Evolutionary conservation across 2,888 invertebrate genomes (phyloP).

Genomic region (Xestia rhomboidea): DNA sequence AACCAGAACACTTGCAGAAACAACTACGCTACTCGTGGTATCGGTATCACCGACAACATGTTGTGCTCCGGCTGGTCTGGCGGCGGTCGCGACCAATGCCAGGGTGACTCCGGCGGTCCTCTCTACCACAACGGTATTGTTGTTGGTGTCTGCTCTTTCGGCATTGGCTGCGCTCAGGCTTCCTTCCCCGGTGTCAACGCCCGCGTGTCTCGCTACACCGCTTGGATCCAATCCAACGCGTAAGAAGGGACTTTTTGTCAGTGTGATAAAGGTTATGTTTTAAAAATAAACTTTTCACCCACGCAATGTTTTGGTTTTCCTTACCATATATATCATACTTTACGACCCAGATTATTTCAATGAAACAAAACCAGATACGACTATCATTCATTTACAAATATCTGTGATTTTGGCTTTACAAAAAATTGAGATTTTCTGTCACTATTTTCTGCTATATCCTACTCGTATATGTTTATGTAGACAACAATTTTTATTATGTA

Average conservation of each 20-base stretch:
- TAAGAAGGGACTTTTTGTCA: conserved; percentile 43
- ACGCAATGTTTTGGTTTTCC: background rate
- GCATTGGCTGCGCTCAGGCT: conserved; percentile 70
- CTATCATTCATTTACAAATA: too few species aligned
- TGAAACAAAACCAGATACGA: background rate
- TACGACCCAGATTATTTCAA: background rate
- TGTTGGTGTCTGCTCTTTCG: conserved; percentile 79
- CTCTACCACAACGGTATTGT: conserved; percentile 75
- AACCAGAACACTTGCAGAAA: conserved; percentile 70
- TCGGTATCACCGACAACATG: conserved; percentile 75
- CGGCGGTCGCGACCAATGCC: conserved; percentile 77
- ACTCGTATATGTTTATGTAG: too few species aligned
- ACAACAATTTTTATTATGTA: too few species aligned
- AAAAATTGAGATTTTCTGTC: too few species aligned
- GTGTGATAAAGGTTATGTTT: background rate
- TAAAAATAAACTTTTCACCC: conserved; percentile 21
- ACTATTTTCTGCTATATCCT: background rate
- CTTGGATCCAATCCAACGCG: conserved; percentile 75
- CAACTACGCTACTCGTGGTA: conserved; percentile 66
- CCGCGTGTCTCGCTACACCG: conserved; percentile 73
- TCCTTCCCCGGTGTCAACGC: conserved; percentile 78
- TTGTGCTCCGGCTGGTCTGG: conserved; percentile 76
- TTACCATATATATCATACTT: background rate
- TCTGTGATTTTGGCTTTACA: too few species aligned
- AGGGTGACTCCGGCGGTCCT: conserved; percentile 80